Percentiles rank a stretch among this genome's conserved stretches.
Conservation (phyloP, 2,888 invertebrate genomes). For the Lottia scabra region DNA sequence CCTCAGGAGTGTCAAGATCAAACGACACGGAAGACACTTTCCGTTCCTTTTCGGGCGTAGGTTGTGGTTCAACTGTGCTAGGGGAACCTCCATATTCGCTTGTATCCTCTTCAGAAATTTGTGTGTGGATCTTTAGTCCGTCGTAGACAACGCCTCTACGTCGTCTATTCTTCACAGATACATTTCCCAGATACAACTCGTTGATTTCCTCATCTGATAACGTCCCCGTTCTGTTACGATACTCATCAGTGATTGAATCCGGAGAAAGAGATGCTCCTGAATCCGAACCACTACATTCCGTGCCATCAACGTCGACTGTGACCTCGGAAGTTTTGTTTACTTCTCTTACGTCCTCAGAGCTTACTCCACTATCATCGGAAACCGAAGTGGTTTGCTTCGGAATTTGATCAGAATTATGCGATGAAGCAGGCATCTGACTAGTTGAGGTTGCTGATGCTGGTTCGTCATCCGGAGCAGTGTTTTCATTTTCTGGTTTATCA, state of each 20-base stretch:
- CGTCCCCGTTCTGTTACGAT: slow-evolving; percentile 3
- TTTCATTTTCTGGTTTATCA: slow-evolving; percentile 16
- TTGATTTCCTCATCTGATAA: slow-evolving; percentile 33
- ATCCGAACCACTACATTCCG: background rate
- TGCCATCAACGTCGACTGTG: background rate
- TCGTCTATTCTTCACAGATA: slow-evolving; percentile 25
- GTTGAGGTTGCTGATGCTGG: too few species aligned
- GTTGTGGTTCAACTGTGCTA: background rate
- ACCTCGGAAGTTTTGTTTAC: background rate
- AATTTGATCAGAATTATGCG: too few species aligned
- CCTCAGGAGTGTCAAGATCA: background rate
- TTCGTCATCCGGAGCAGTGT: too few species aligned
- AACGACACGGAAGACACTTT: background rate
- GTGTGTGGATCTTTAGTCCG: background rate
- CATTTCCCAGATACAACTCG: slow-evolving; percentile 35
- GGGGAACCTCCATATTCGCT: background rate
- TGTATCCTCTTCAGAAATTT: background rate
- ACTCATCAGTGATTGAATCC: background rate
- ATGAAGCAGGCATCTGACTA: too few species aligned
- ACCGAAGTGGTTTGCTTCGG: too few species aligned
- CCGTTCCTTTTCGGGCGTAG: background rate
- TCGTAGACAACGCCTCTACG: slow-evolving; percentile 12
- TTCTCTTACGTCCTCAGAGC: background rate
- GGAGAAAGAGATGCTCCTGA: background rate
- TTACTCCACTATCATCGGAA: too few species aligned